Percentiles rank a stretch among this genome's conserved stretches.
Conservation (phyloP, 2,888 invertebrate genomes). For the Agonopterix subpropinquella region DNA sequence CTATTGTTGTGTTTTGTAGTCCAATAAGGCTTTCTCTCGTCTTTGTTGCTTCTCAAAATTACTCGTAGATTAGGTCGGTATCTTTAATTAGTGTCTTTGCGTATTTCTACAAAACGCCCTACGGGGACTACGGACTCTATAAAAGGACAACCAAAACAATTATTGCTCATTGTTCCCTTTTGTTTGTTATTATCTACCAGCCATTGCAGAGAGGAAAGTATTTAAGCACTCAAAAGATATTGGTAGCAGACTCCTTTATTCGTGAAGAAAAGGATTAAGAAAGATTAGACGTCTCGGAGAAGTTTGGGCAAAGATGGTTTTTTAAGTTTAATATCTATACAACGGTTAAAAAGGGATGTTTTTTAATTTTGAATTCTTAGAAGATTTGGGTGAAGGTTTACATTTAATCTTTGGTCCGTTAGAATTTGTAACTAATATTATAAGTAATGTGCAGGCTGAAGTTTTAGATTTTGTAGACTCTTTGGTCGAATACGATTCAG, state of each 20-base stretch:
- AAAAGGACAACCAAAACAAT: slow-evolving; percentile 34
- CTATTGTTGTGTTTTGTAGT: neutral
- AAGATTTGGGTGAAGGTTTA: too few relatives aligned
- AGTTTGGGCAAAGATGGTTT: slow-evolving; percentile 17
- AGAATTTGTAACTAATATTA: too few relatives aligned
- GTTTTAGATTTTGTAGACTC: too few relatives aligned
- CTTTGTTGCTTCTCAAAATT: slow-evolving; percentile 22
- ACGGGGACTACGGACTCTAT: slow-evolving; percentile 17
- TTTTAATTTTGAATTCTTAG: neutral
- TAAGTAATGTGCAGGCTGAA: too few relatives aligned
- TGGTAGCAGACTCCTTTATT: slow-evolving; percentile 37
- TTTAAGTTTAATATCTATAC: slow-evolving; percentile 1
- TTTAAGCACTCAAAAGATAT: slow-evolving; percentile 24
- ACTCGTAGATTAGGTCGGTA: slow-evolving; percentile 23
- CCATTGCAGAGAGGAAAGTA: slow-evolving; percentile 15
- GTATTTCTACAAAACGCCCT: slow-evolving; percentile 27
- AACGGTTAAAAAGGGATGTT: neutral
- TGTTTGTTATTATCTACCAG: slow-evolving; percentile 37
- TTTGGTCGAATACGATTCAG: too few relatives aligned
- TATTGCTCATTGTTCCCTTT: slow-evolving; percentile 38
- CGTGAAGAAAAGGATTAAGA: slow-evolving; percentile 37
- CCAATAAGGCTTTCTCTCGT: slow-evolving; percentile 1
- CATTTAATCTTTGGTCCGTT: too few relatives aligned
- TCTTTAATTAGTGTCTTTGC: slow-evolving; percentile 34
- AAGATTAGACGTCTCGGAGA: slow-evolving; percentile 19